Evolutionary conservation across 2,888 invertebrate genomes (phyloP), one percentile per base, ranked within the genome.

Genomic region (Protophormia terraenovae): DNA sequence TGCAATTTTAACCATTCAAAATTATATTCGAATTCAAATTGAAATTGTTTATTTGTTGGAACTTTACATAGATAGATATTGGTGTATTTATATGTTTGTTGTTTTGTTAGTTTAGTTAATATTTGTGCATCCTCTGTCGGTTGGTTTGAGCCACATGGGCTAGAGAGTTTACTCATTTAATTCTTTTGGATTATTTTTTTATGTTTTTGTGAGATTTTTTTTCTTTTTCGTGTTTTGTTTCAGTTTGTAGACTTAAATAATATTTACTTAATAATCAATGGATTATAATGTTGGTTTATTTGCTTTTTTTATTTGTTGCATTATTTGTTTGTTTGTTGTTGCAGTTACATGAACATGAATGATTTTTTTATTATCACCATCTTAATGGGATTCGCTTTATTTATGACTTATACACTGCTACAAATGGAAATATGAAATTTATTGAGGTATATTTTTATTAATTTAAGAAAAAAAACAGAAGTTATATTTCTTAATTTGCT

Each of bases 11-110:
- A 55, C 45, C 71, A 77, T 71, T 71, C 71, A 12, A 82, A 82
- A 76, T 71, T 76, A 71, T 82, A 71, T 82, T 67, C 62, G 82
- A 71, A 77, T 72, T 83, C 55, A 83, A 83, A 83, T 83, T 83
- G 82, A 83, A 77, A 77, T 83, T 77, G 71, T 83, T 71, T 83
- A 47, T 83, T 66, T 71, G 78, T 41, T 71, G 69, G 45, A 58
- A 58, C 73, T 14, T n/a, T 16, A 66, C 38, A 47, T 10, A 58
- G 32, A 72, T 41, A 29, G 38, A 55, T 47, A 14, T 47, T 60
- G 19, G 6, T 64, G 38, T 7, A 35, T n/a, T 35, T 35, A 5
- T 38, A n/a, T 14, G 41, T 27, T 35, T 67, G 58, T 32, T 47
- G 3, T 75, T 81, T 47, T 81, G 32, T 76, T 67, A 50, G 75